A percentile compares a stretch with the other conserved stretches of the same genome.
phyloP scores from a whole-genome alignment of 2,113 vertebrate genomes.

The Pachypanchax playfairii region DNA sequence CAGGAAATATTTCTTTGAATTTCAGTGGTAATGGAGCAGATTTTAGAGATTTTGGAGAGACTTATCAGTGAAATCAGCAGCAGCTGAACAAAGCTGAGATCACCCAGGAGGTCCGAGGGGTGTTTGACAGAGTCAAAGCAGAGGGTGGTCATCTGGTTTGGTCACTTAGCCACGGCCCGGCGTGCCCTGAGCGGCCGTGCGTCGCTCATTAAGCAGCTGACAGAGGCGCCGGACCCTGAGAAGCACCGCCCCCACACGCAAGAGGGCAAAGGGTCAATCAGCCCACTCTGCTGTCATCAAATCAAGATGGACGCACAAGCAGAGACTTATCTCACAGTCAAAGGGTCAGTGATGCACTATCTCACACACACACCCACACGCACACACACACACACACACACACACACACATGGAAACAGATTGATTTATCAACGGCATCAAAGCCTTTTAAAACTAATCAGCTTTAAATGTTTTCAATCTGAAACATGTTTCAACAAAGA shows the following conservation, averaged over 20 bases:
- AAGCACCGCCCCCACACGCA: slow-evolving; percentile 84
- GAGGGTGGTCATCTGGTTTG: slow-evolving; percentile 73
- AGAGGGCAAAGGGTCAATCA: slow-evolving; percentile 92
- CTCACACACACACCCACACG: slow-evolving; percentile 15
- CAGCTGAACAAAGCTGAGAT: slow-evolving; percentile 88
- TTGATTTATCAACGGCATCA: slow-evolving; percentile 74
- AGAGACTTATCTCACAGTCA: slow-evolving; percentile 81
- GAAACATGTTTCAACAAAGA: slow-evolving; percentile 24
- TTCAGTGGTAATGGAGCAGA: too few relatives aligned
- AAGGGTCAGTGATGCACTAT: slow-evolving; percentile 67
- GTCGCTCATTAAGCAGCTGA: slow-evolving; percentile 91
- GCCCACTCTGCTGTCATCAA: slow-evolving; percentile 86
- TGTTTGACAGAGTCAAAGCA: slow-evolving; percentile 68
- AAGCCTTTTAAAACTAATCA: slow-evolving; percentile 41
- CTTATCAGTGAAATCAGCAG: slow-evolving; percentile 82
- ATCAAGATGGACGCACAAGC: slow-evolving; percentile 89
- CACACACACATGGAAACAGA: slow-evolving; percentile 57
- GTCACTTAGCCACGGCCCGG: slow-evolving; percentile 87
- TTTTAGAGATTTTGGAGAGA: slow-evolving; percentile 70
- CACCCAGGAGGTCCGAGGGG: slow-evolving; percentile 68
- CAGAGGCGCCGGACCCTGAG: slow-evolving; percentile 79
- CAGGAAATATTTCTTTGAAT: too few relatives aligned
- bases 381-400: slow-evolving; percentile 10
- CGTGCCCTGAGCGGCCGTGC: slow-evolving; percentile 90
- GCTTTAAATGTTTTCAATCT: slow-evolving; percentile 38